Base-by-base conservation (phyloP, 2,797 vertebrate genomes). In the Leuciscus waleckii region DNA sequence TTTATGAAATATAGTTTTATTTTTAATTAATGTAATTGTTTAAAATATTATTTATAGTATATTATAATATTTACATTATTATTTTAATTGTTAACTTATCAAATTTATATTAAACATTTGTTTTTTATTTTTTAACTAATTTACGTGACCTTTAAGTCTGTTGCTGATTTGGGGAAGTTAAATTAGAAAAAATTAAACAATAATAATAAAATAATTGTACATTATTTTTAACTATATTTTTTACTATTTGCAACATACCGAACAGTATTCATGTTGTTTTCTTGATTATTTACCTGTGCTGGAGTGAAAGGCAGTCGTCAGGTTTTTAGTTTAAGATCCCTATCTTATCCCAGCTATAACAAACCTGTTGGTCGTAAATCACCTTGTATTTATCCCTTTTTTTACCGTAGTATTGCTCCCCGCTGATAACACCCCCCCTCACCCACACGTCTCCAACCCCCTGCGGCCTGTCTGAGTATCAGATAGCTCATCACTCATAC, bases 371-470 rank as follows among this genome's bases (percentile, higher is more conserved):
- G 4, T 81, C 35, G 6, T 70, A 37, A 69, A 81, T 81, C 65
- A 56, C 19, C 54, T 81, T 67, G 61, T 79, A 41, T 49, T 67
- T 79, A 46, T 67, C 37, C 23, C 43, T 43, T 26, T 41, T 23
- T 63, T 32, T 19, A 21, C 65, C 0, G 14, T 21, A 75, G 26
- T 13, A 21, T 2, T 2, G 8, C 29, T 35, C 73, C 73, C 19
- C 5, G 10, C 19, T 75, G 71, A 19, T 51, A 19, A 49, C 26
- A 23, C 35, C 4, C 35, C 32, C 32, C 32, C 32, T 4, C 3
- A 35, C 3, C 32, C 46, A 75, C 81, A 7, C 14, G 29, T 71
- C 80, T 85, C 80, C 65, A 83, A 70, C 69, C 86, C 46, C 82
- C 32, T 80, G 70, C 23, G 68, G 79, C 68, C 43, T 58, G 39